Base-by-base conservation (phyloP, 2,888 invertebrate genomes). In the Pachymerium ferrugineum region DNA sequence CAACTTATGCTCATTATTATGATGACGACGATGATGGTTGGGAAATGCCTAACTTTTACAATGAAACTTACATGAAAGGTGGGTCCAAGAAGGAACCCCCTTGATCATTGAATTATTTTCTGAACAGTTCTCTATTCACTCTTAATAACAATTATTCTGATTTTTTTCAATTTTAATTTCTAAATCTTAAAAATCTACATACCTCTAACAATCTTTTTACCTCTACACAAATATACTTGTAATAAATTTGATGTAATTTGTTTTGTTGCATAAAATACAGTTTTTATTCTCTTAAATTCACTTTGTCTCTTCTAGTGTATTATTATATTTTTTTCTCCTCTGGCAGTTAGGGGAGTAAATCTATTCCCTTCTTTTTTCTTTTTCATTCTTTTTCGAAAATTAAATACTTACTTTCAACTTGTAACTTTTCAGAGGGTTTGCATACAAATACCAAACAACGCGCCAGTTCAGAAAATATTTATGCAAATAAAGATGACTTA, bases 11-110 rank as follows among this genome's bases (percentile, higher is more conserved):
- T 3, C 95, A 95, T 82, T 95, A 95, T 82, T 95, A 95, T 79
- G 94, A 95, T 81, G 94, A 95, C 79, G 95, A 95, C 81, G 95
- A 95, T 83, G 95, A 95, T 79, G 95, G 94, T 69, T 95, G 95
- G 95, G 95, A 95, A 82, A 95, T 95, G 95, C 95, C 95, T 0
- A 95, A 95, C 83, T 95, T 95, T 83, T 95, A 95, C 84, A 94
- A 94, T 82, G 95, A 95, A 84, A 94, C 94, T 1, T 95, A 95
- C 81, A 94, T 95, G 94, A 95, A 95, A 77, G 79, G 79, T 74
- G 71, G 68, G 74, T 42, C 33, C 67, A 74, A 72, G 72, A 72
- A 72, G 42, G 72, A 72, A 72, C 30, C 54, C 54, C 54, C 54
- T 54, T 54, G 54, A 54, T 47, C 30, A 30, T 71, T 62, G 25